A percentile compares a stretch with the other conserved stretches of the same genome.
Evolutionary conservation across 2,797 vertebrate species (phyloP).

Genomic region (Tolypeutes matacus): DNA sequence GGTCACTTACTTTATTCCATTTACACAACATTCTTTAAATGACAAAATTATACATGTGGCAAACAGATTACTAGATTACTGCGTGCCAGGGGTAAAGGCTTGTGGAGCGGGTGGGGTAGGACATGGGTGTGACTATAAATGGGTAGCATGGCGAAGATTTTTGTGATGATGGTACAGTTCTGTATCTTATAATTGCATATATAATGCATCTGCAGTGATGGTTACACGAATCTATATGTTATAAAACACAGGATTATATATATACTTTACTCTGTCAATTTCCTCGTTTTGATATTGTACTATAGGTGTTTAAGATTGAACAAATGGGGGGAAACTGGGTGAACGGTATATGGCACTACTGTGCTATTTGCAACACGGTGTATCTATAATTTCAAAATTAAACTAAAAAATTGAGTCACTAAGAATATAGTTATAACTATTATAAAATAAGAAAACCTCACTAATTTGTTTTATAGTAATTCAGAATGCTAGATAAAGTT

Average conservation of each 20-base stretch:
- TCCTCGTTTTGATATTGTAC: background rate
- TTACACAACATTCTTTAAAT: background rate
- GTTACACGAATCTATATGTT: background rate
- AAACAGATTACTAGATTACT: background rate
- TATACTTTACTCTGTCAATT: background rate
- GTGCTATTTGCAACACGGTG: background rate
- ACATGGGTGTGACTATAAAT: background rate
- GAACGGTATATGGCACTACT: background rate
- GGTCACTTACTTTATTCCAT: background rate
- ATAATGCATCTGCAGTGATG: background rate
- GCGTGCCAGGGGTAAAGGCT: background rate
- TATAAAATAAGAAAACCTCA: background rate
- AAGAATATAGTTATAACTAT: background rate
- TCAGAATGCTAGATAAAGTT: slow-evolving; percentile 30
- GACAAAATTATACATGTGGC: background rate
- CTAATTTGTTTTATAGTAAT: background rate
- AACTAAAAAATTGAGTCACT: background rate
- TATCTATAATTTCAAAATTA: background rate
- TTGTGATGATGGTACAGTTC: background rate
- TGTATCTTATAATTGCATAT: background rate
- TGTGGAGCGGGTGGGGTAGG: fast-evolving
- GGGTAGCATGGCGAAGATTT: background rate
- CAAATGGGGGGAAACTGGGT: background rate
- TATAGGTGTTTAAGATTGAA: background rate
- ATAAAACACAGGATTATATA: background rate